Conservation (phyloP, 2,797 vertebrate genomes). For the Prionace glauca region DNA sequence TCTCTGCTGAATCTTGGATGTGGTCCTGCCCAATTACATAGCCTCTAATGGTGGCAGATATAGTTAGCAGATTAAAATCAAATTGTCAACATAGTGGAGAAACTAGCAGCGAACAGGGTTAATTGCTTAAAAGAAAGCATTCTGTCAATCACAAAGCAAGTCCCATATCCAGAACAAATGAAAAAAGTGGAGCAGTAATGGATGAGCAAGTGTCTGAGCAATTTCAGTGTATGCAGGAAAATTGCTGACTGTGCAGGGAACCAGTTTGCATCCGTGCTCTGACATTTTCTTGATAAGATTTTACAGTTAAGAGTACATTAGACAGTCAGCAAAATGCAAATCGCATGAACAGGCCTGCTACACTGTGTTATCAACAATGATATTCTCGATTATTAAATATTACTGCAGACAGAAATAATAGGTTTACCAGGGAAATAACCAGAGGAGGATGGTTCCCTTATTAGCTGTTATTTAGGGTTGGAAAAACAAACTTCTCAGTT, state of each 20-base stretch:
- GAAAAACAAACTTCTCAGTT: neutral
- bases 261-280: neutral
- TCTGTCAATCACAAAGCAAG: neutral
- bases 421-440: neutral
- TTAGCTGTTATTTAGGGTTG: neutral
- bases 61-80: neutral
- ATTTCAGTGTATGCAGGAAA: neutral
- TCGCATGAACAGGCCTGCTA: neutral
- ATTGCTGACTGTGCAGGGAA: neutral
- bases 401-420: neutral
- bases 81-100: neutral
- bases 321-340: neutral
- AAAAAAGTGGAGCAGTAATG: neutral
- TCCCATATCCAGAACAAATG: neutral
- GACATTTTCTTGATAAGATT: neutral
- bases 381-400: neutral
- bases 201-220: neutral
- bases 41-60: no score
- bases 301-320: neutral
- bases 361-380: neutral
- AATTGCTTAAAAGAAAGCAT: neutral
- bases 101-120: neutral
- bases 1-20: neutral
- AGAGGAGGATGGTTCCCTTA: neutral
- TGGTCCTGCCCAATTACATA: neutral